Percentiles rank a stretch among this genome's conserved stretches.
These are phyloP conservation scores for Macrobrachium nipponense DNA, from an alignment of 1,140 invertebrate species.

Conservation along the genomic window DNA sequence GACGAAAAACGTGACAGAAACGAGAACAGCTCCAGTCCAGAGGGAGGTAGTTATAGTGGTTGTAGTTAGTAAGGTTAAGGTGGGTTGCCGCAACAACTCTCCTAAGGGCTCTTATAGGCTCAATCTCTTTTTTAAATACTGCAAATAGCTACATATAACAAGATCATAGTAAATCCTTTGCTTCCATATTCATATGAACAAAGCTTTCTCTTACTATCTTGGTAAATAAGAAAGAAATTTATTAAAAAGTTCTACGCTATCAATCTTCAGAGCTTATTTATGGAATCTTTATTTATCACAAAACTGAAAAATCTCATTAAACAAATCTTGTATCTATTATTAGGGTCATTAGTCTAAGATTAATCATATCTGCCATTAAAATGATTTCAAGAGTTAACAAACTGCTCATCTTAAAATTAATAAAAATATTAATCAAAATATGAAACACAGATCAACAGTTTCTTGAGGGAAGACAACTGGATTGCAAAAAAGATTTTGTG, in stretches of 20 bases:
- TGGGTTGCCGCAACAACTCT: conserved; percentile 58
- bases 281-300: conserved; percentile 49
- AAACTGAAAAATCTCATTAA: conserved; percentile 45
- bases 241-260: conserved; percentile 51
- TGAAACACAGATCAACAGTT: conserved; percentile 56
- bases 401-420: conserved; percentile 59
- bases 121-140: conserved; percentile 45
- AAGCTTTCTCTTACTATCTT: conserved; percentile 37
- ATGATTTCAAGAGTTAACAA: conserved; percentile 51
- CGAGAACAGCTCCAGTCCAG: conserved; percentile 59
- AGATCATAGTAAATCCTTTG: conserved; percentile 39
- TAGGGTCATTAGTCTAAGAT: conserved; percentile 50
- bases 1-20: conserved; percentile 62
- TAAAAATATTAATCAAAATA: conserved; percentile 57
- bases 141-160: conserved; percentile 48
- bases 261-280: conserved; percentile 56
- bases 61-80: conserved; percentile 43
- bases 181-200: conserved; percentile 52
- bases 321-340: conserved; percentile 51
- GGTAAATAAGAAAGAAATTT: conserved; percentile 43
- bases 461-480: conserved; percentile 58
- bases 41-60: conserved; percentile 58
- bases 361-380: conserved; percentile 56
- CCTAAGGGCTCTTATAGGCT: conserved; percentile 60
- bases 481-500: conserved; percentile 58